These are phyloP conservation scores for Drosophila multiciliata DNA, from an alignment of 2,888 invertebrate genomes.

Conservation along the genomic window DNA sequence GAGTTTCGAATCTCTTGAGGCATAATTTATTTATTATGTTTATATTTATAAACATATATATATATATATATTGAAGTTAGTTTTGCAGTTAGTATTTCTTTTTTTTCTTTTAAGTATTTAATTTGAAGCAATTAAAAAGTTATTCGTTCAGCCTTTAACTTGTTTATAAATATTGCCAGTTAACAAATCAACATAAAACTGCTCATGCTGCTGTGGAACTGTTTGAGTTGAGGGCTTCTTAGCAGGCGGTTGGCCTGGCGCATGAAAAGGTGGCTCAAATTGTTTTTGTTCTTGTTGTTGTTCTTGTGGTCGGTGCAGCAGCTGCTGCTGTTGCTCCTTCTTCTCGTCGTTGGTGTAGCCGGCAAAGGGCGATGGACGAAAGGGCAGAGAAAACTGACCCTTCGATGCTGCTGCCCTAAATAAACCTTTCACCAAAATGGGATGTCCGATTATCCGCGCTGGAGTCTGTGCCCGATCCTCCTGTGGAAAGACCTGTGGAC, in stretches of 20 bases:
- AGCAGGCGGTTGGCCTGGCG: conserved; percentile 37
- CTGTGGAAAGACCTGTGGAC: conserved; percentile 58
- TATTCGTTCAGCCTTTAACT: conserved; percentile 45
- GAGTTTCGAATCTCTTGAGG: neutral
- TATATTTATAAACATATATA: neutral
- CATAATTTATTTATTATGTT: neutral
- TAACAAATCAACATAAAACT: conserved; percentile 55
- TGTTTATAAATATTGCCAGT: conserved; percentile 57
- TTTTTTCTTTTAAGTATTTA: neutral
- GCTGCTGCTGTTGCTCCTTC: neutral
- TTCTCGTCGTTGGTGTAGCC: conserved; percentile 61
- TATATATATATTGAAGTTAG: neutral
- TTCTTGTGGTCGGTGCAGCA: neutral
- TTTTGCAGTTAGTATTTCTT: neutral
- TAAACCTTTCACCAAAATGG: conserved; percentile 45
- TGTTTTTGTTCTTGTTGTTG: neutral
- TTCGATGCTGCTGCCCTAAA: conserved; percentile 17
- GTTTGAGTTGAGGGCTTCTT: conserved; percentile 8
- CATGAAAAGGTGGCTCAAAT: conserved; percentile 45
- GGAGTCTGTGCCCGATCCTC: neutral
- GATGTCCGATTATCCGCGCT: neutral
- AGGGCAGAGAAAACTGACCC: conserved; percentile 59
- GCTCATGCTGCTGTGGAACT: conserved; percentile 6
- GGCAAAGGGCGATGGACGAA: conserved; percentile 72
- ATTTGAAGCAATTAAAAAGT: neutral